Evolutionary conservation across 2,888 invertebrate species (phyloP).

Genomic region (Blastobasis adustella): DNA sequence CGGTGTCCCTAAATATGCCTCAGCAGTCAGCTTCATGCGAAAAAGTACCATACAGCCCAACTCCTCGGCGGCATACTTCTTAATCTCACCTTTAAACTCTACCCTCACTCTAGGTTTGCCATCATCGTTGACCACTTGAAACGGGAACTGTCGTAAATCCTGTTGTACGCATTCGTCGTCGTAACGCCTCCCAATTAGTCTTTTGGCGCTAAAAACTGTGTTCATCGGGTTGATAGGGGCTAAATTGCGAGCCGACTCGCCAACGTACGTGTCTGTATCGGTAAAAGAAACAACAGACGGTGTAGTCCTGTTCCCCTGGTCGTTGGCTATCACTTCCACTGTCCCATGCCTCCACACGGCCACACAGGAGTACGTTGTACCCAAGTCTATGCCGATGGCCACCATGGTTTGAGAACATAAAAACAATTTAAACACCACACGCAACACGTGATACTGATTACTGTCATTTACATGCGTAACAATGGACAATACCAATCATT

Average conservation of each 20-base stretch:
- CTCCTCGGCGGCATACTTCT: slow-evolving; percentile 46
- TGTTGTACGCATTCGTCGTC: slow-evolving; percentile 48
- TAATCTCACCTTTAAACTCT: slow-evolving; percentile 35
- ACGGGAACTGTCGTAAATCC: slow-evolving; percentile 47
- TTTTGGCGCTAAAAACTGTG: slow-evolving; percentile 50
- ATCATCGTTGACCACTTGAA: slow-evolving; percentile 34
- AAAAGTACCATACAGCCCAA: slow-evolving; percentile 50
- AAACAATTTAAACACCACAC: too few species aligned
- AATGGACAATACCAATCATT: too few species aligned
- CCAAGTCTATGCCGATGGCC: slow-evolving; percentile 55
- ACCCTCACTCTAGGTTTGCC: slow-evolving; percentile 50
- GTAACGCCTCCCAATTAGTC: slow-evolving; percentile 44
- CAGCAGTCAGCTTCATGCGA: slow-evolving; percentile 49
- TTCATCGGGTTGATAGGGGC: slow-evolving; percentile 40
- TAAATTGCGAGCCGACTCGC: slow-evolving; percentile 50
- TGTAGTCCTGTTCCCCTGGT: slow-evolving; percentile 44
- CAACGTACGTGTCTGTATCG: slow-evolving; percentile 36
- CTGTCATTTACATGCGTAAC: too few species aligned
- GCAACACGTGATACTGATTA: too few species aligned
- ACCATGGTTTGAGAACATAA: slow-evolving; percentile 27
- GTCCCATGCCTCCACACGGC: slow-evolving; percentile 45
- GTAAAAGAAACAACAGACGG: slow-evolving; percentile 55
- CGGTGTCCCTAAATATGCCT: slow-evolving; percentile 34
- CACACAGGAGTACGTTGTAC: slow-evolving; percentile 48
- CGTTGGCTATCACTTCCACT: slow-evolving; percentile 50